phyloP scores from a whole-genome alignment of 2,888 invertebrate species.

The Cataglyphis cursor region DNA sequence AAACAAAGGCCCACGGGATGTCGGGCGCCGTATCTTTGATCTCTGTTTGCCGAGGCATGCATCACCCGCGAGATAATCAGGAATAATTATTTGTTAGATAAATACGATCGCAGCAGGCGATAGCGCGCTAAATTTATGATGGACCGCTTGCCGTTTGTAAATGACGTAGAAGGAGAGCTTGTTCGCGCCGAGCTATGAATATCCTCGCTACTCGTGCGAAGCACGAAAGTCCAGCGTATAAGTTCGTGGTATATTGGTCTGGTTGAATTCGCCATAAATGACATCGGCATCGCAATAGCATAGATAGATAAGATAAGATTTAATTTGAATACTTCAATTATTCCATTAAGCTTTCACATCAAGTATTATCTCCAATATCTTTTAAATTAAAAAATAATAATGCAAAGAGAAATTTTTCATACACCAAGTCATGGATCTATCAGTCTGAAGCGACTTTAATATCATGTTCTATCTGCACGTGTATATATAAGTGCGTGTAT shows the following conservation, averaged over 20 bases:
- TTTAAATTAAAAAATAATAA: not conserved
- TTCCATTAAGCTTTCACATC: not conserved
- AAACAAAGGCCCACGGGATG: constrained; percentile 82
- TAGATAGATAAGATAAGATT: not conserved
- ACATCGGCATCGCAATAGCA: not conserved
- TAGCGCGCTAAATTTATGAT: constrained; percentile 81
- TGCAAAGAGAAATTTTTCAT: constrained; percentile 8
- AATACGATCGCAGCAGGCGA: constrained; percentile 83
- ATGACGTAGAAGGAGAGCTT: constrained; percentile 73
- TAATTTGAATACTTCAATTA: not conserved
- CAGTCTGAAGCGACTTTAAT: constrained; percentile 29
- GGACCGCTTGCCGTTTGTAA: constrained; percentile 79
- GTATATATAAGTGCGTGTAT: constrained; percentile 6
- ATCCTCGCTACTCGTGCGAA: constrained; percentile 26
- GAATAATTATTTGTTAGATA: constrained; percentile 86
- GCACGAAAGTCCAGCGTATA: constrained; percentile 35
- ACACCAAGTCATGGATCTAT: constrained; percentile 5
- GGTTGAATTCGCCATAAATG: not conserved
- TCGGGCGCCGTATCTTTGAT: constrained; percentile 82
- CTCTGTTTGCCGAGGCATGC: constrained; percentile 83
- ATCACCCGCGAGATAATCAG: constrained; percentile 83
- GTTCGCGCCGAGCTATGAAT: constrained; percentile 53
- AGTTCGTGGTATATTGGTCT: constrained; percentile 5
- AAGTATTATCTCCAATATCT: not conserved
- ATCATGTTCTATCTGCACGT: constrained; percentile 3